Evolutionary conservation across 2,797 vertebrate genomes (phyloP).

Genomic region (Sus cebifrons): DNA sequence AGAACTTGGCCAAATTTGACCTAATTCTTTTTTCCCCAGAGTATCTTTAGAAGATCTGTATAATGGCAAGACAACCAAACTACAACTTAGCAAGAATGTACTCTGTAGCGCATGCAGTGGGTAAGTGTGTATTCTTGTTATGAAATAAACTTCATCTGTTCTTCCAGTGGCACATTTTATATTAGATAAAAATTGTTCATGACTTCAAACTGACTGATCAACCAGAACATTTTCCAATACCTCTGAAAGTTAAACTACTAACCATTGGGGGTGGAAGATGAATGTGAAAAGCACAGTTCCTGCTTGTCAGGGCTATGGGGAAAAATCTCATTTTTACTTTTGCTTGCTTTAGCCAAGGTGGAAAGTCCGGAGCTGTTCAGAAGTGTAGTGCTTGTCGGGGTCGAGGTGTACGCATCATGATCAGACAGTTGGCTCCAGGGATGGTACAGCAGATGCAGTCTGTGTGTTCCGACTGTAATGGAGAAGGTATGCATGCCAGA

Average conservation of each 20-base stretch:
- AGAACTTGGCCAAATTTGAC: background rate
- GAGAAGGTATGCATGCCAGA: conserved; percentile 94
- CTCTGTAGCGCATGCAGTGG: conserved; percentile 98
- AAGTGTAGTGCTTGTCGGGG: conserved; percentile 97
- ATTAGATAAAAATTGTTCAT: background rate
- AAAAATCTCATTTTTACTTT: conserved; percentile 45
- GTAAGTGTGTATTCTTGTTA: conserved; percentile 91
- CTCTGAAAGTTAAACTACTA: background rate
- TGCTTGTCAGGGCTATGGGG: background rate
- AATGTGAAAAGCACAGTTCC: background rate
- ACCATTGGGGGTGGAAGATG: background rate
- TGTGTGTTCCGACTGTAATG: conserved; percentile 98
- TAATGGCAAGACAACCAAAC: conserved; percentile 99
- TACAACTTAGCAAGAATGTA: conserved; percentile 99
- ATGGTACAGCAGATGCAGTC: conserved; percentile 99
- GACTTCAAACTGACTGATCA: background rate
- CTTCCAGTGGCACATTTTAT: background rate
- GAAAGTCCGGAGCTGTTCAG: conserved; percentile 98
- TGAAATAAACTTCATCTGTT: background rate
- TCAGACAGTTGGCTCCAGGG: conserved; percentile 98
- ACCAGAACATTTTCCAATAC: background rate
- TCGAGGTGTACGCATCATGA: conserved; percentile 98
- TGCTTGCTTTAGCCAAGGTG: conserved; percentile 95
- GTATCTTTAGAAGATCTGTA: conserved; percentile 99
- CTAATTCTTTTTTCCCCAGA: conserved; percentile 88